Conservation (phyloP, 2,888 invertebrate genomes). For the Hemicrepidius hirtus region DNA sequence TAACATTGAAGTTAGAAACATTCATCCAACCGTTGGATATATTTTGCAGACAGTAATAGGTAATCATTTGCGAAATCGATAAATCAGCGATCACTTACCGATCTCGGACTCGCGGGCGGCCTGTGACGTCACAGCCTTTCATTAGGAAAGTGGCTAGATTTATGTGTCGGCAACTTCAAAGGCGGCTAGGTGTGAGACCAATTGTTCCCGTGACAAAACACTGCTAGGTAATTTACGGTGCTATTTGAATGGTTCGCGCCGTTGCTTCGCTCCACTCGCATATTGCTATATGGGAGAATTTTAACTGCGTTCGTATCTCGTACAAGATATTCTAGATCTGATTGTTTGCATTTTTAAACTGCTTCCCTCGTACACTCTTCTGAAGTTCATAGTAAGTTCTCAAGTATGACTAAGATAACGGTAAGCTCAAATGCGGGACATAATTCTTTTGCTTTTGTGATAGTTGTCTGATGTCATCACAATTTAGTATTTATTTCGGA, state of each 20-base stretch:
- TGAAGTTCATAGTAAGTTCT: too few species aligned
- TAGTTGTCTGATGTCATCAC: too few species aligned
- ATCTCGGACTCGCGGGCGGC: conserved; percentile 42
- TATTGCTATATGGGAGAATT: not conserved
- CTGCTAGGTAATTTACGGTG: conserved; percentile 72
- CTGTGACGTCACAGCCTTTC: conserved; percentile 70
- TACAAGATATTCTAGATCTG: not conserved
- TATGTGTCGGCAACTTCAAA: conserved; percentile 72
- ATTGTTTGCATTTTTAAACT: not conserved
- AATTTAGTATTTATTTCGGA: too few species aligned
- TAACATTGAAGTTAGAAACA: not conserved
- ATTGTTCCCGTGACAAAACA: conserved; percentile 74
- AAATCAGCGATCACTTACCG: conserved; percentile 70
- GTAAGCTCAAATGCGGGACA: too few species aligned
- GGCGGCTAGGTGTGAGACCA: conserved; percentile 73
- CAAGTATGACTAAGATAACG: too few species aligned
- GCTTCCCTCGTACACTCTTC: not conserved
- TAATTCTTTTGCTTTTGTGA: too few species aligned
- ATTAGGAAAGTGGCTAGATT: conserved; percentile 73
- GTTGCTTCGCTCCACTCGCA: conserved; percentile 38
- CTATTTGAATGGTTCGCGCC: conserved; percentile 62
- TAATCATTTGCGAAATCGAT: conserved; percentile 66
- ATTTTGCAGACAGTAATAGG: conserved; percentile 57
- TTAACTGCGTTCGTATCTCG: not conserved
- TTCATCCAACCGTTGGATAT: not conserved